These are phyloP conservation scores for Saguinus imperator DNA, from an alignment of 2,113 vertebrate genomes.

Conservation along the genomic window DNA sequence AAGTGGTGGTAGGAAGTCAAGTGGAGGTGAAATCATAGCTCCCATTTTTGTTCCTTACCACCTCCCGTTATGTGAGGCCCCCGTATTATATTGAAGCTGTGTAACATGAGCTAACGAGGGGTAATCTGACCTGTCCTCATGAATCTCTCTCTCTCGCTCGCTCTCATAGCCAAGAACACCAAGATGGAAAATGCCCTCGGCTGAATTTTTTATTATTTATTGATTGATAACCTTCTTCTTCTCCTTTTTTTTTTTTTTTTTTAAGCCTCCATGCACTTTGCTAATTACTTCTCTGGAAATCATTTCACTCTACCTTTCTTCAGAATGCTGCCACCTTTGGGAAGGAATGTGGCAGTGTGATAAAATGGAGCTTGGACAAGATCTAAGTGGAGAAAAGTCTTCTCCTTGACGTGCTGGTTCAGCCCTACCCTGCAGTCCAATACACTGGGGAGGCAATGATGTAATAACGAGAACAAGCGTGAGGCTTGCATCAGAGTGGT, in stretches of 20 bases:
- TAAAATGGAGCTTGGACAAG: not conserved
- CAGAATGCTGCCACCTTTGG: slow-evolving; percentile 59
- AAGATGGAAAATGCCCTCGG: slow-evolving; percentile 65
- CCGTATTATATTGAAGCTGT: not conserved
- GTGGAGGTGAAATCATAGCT: not conserved
- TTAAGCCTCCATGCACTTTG: slow-evolving; percentile 62
- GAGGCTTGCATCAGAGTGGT: not conserved
- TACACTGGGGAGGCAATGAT: not conserved
- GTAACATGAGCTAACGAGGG: not conserved
- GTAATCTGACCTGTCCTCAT: slow-evolving; percentile 33
- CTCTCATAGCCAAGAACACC: slow-evolving; percentile 53
- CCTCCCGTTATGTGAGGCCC: not conserved
- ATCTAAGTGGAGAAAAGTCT: not conserved
- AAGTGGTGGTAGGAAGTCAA: slow-evolving; percentile 17
- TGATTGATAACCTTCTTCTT: slow-evolving; percentile 56
- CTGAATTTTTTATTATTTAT: slow-evolving; percentile 77
- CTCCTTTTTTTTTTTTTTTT: not conserved
- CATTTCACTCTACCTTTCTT: slow-evolving; percentile 43
- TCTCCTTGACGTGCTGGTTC: not conserved
- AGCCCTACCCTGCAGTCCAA: not conserved
- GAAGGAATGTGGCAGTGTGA: slow-evolving; percentile 53
- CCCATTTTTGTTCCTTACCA: not conserved
- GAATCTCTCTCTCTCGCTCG: not conserved
- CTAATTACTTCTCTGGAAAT: slow-evolving; percentile 75
- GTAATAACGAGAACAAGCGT: not conserved